Base-by-base conservation (phyloP, 2,113 vertebrate genomes). In the Carettochelys insculpta region DNA sequence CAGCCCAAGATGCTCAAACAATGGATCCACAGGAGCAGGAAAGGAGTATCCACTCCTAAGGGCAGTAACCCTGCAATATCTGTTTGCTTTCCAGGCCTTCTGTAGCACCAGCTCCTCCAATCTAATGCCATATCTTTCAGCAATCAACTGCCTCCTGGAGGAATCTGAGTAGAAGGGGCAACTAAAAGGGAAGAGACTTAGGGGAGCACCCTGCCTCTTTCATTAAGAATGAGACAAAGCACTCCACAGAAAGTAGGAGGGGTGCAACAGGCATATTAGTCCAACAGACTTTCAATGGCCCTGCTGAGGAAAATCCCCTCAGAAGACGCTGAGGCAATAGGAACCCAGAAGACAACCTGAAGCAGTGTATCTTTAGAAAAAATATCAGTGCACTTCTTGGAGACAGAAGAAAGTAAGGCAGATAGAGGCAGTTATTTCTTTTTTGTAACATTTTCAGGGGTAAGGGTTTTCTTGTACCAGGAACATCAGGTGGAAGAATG, bases 371-470 rank as follows among this genome's bases (percentile, higher is more conserved):
- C 22, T 75, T 54, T 47, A 78, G 77, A 52, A 92, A 47, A 94
- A 68, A 24, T n/a, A 11, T 27, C 24, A 2, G 1, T 48, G 34
- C 19, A 45, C 47, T 89, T 83, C 51, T 4, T 84, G 16, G 45
- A 13, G 27, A 1, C 9, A 9, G 13, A 22, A n/a, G 75, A 90
- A 9, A 68, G 12, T 27, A 82, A 90, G 45, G 43, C 24, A 89
- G 61, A 14, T 6, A 61, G 56, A 61, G 56, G 56, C 90, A 92
- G 95, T 97, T 94, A 82, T 94, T 92, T 92, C 92, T 91, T 93
- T 94, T 94, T 96, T 97, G 92, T 94, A 95, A 84, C 93, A 95
- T 94, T 95, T 95, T 87, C 61, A 87, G 88, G 87, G 6, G 90
- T 73, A 83, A 77, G 89, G 87, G 92, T 85, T 94, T 91, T 93